Evolutionary conservation across 2,797 vertebrate species (phyloP).

Genomic region (Anisognathus igniventris): DNA sequence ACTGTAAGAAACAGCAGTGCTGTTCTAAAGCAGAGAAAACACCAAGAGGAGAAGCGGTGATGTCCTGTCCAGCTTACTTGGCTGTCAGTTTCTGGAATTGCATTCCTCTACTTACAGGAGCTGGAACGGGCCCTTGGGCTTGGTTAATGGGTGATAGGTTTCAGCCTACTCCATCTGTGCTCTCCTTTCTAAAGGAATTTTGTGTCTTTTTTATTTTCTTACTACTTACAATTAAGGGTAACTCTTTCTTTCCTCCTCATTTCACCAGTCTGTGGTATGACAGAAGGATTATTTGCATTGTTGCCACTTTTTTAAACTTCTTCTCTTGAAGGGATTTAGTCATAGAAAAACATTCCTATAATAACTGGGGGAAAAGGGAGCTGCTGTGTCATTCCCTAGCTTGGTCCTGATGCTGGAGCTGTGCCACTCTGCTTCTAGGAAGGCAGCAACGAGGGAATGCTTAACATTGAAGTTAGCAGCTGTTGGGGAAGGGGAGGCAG

Average conservation of each 20-base stretch:
- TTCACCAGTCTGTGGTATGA: neutral
- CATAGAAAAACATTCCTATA: neutral
- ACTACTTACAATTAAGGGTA: neutral
- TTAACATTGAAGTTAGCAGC: slow-evolving; percentile 41
- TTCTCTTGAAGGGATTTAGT: neutral
- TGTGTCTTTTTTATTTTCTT: neutral
- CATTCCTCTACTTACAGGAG: neutral
- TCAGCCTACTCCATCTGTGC: neutral
- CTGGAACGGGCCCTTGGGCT: neutral
- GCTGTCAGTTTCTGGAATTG: neutral
- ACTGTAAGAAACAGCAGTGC: neutral
- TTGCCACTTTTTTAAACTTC: neutral
- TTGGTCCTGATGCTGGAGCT: neutral
- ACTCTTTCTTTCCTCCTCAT: neutral
- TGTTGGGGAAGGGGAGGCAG: slow-evolving; percentile 20
- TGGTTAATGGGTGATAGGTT: neutral
- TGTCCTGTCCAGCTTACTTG: neutral
- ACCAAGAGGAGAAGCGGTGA: neutral
- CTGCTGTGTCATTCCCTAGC: slow-evolving; percentile 12
- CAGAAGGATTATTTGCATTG: neutral
- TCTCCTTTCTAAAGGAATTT: slow-evolving; percentile 6
- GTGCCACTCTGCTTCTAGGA: slow-evolving; percentile 25
- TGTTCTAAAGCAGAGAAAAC: neutral
- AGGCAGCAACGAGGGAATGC: slow-evolving; percentile 24
- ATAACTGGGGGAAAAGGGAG: neutral